These are phyloP conservation scores for Thera britannica DNA, from an alignment of 2,888 invertebrate genomes.

Conservation along the genomic window DNA sequence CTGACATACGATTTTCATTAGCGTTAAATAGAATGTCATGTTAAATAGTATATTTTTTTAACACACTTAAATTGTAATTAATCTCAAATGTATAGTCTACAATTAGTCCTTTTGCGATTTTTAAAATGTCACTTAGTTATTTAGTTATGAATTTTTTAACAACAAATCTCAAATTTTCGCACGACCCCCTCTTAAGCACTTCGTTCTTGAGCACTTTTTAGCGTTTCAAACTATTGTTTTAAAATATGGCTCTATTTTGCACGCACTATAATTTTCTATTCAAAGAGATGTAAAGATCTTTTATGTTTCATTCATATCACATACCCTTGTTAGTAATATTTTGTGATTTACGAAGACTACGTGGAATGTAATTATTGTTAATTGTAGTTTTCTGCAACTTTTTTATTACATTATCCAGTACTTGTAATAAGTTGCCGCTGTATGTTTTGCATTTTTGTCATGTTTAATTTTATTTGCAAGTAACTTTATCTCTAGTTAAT, in stretches of 20 bases:
- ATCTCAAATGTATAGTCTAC: too few species aligned
- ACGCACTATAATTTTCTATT: not conserved
- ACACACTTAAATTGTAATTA: too few species aligned
- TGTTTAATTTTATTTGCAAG: not conserved
- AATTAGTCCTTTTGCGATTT: too few species aligned
- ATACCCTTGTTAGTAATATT: conserved; percentile 21
- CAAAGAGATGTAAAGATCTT: conserved; percentile 1
- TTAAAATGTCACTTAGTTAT: too few species aligned
- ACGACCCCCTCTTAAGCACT: not conserved
- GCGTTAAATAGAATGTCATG: too few species aligned
- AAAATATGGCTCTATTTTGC: not conserved
- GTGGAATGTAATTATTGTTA: conserved; percentile 33
- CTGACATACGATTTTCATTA: too few species aligned
- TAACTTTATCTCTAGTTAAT: too few species aligned
- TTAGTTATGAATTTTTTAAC: too few species aligned
- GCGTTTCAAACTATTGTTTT: not conserved
- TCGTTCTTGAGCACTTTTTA: not conserved
- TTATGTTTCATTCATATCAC: conserved; percentile 30
- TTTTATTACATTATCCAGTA: conserved; percentile 13
- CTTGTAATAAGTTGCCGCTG: conserved; percentile 6
- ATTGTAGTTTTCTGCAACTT: conserved; percentile 21
- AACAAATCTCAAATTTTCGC: too few species aligned
- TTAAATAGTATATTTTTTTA: too few species aligned
- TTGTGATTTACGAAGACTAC: conserved; percentile 22
- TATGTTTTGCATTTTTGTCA: not conserved